Base-by-base conservation (phyloP, 2,797 vertebrate species). In the Myotis vivesi region DNA sequence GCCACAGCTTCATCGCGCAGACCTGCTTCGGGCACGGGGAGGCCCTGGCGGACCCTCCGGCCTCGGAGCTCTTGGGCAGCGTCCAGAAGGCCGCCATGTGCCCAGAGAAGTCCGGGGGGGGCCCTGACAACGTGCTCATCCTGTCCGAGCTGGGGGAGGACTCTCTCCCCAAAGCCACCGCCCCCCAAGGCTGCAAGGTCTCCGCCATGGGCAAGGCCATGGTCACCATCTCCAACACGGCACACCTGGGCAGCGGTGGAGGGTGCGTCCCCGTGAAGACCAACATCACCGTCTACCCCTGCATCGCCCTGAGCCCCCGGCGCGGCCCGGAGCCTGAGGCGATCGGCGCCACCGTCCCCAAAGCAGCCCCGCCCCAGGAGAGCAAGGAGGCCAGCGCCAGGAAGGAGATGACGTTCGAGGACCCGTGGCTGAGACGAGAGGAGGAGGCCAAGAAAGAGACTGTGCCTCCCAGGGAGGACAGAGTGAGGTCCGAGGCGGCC, bases 361-460 rank as follows among this genome's bases (percentile, higher is more conserved):
- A 92, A 64, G 81, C 88, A 83, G 20, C 81, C 64, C 97, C 94
- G 41, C 0, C 88, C 90, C 96, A 97, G 25, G 98, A 98, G 0
- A 72, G 90, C 66, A 97, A 97, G 79, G 98, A 99, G 81, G 91
- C 98, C 33, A 98, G 93, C 88, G 97, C 98, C 81, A 98, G 97
- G 93, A 97, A 91, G 59, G 98, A 99, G 87, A 98, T 99, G 64
- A 98, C 96, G 84, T 99, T 99, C 97, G 99, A 99, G 95, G 99
- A 99, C 97, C 99, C 99, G 71, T 99, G 99, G 99, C 97, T 99
- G 94, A 99, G 99, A 97, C 98, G 99, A 30, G 98, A 98, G 94
- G 98, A 98, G 28, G 99, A 99, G 73, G 95, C 97, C 23, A 98
- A 98, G 94, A 98, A 92, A 12, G 98, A 98, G 49, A 96, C 23